A percentile compares a stretch with the other conserved stretches of the same genome.
phyloP scores from a whole-genome alignment of 2,113 vertebrate genomes.

The Cyprinodon tularosa region DNA sequence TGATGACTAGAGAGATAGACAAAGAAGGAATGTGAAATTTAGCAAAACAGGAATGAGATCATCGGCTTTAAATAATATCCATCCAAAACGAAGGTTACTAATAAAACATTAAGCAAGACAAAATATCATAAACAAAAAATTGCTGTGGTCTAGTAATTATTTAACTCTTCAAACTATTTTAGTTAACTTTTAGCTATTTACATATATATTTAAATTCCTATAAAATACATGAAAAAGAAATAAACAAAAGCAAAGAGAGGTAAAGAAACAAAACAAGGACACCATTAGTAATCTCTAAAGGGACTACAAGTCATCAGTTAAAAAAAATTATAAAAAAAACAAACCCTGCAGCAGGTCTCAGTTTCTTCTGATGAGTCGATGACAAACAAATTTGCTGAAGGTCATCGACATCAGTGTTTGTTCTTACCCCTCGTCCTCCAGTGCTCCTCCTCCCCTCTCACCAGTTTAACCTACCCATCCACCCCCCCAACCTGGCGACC shows the following conservation, averaged over 20 bases:
- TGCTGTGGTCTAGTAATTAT: no score
- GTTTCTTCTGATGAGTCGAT: constrained; percentile 14
- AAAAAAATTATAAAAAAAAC: background rate
- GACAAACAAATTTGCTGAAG: constrained; percentile 43
- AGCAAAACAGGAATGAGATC: no score
- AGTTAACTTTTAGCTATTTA: no score
- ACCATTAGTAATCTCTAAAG: background rate
- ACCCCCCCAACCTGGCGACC: constrained; percentile 33
- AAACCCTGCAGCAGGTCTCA: constrained; percentile 4
- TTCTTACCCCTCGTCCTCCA: constrained; percentile 3
- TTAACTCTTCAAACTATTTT: no score
- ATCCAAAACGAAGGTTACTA: no score
- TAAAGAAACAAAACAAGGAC: background rate
- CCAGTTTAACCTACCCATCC: constrained; percentile 8
- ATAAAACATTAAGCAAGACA: no score
- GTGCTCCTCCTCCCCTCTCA: constrained; percentile 3
- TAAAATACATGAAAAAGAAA: background rate
- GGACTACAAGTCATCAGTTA: background rate
- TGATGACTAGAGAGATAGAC: background rate
- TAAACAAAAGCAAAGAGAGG: no score
- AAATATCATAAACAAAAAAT: no score
- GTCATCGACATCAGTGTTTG: constrained; percentile 36
- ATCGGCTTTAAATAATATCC: no score
- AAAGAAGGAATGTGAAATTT: background rate
- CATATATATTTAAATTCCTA: no score